Percentiles rank a stretch among this genome's conserved stretches.
These are phyloP conservation scores for Lepilemur septentrionalis DNA, from an alignment of 2,797 vertebrate genomes.

Conservation along the genomic window DNA sequence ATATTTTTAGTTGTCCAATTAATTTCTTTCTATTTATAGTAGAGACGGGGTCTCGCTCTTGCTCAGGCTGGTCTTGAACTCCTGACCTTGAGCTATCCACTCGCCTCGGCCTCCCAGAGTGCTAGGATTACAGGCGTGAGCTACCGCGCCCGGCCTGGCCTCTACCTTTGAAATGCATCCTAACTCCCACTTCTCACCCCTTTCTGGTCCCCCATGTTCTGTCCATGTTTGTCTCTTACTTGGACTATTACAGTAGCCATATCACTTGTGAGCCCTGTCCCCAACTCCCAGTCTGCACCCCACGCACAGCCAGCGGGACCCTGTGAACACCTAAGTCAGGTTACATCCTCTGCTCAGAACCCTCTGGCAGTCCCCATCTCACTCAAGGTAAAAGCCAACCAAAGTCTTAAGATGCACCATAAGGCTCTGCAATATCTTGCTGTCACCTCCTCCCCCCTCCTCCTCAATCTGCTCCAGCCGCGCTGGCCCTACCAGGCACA, in stretches of 20 bases:
- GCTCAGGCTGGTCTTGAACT: too few relatives aligned
- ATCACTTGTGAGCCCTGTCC: too few relatives aligned
- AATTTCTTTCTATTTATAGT: too few relatives aligned
- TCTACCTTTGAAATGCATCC: not conserved
- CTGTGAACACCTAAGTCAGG: not conserved
- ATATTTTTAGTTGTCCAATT: too few relatives aligned
- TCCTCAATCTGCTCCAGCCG: not conserved
- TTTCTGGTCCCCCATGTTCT: not conserved
- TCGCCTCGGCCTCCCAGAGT: too few relatives aligned
- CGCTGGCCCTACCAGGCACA: not conserved
- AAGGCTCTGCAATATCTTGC: not conserved
- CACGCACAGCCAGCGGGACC: not conserved
- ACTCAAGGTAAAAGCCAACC: not conserved
- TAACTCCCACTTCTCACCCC: not conserved
- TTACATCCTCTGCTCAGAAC: not conserved
- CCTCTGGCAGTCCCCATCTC: not conserved
- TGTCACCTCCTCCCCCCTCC: not conserved
- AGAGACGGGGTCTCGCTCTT: too few relatives aligned
- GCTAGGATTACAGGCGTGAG: too few relatives aligned
- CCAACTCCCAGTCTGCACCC: not conserved
- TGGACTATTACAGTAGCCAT: not conserved
- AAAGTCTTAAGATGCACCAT: not conserved
- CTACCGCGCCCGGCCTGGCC: too few relatives aligned
- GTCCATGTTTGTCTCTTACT: not conserved
- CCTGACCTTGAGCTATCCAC: too few relatives aligned